phyloP scores from a whole-genome alignment of 1,140 invertebrate species.

The Pectinophora gossypiella region DNA sequence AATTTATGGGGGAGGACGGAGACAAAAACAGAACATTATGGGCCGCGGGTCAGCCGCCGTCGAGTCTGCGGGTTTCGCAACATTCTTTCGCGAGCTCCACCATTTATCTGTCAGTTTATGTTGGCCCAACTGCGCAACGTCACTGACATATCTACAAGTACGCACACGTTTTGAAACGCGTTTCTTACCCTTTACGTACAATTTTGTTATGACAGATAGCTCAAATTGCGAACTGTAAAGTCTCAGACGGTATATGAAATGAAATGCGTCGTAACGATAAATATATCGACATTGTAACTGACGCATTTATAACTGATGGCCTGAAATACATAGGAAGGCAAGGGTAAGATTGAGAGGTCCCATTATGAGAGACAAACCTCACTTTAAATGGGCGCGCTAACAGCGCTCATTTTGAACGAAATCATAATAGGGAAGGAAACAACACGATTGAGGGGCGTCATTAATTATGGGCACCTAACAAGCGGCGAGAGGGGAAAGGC shows the following conservation, averaged over 20 bases:
- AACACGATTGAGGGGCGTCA: constrained; percentile 42
- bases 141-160: not conserved
- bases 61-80: constrained; percentile 30
- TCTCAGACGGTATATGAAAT: too few relatives aligned
- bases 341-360: not conserved
- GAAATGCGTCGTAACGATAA: too few relatives aligned
- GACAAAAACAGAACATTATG: constrained; percentile 67
- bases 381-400: constrained; percentile 21
- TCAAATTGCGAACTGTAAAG: too few relatives aligned
- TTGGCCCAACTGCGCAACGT: not conserved
- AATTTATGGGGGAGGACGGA: constrained; percentile 51
- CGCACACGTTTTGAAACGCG: not conserved
- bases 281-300: too few relatives aligned
- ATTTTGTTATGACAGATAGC: too few relatives aligned
- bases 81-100: constrained; percentile 23
- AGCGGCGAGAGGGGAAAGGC: constrained; percentile 33
- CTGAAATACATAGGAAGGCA: too few relatives aligned
- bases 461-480: constrained; percentile 61
- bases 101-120: constrained; percentile 31
- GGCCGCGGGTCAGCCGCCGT: constrained; percentile 21
- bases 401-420: constrained; percentile 41
- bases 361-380: not conserved
- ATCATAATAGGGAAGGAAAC: constrained; percentile 60
- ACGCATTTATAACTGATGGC: too few relatives aligned
- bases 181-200: too few relatives aligned